phyloP scores from a whole-genome alignment of 2,113 vertebrate genomes.

The Cynopterus brachyotis region DNA sequence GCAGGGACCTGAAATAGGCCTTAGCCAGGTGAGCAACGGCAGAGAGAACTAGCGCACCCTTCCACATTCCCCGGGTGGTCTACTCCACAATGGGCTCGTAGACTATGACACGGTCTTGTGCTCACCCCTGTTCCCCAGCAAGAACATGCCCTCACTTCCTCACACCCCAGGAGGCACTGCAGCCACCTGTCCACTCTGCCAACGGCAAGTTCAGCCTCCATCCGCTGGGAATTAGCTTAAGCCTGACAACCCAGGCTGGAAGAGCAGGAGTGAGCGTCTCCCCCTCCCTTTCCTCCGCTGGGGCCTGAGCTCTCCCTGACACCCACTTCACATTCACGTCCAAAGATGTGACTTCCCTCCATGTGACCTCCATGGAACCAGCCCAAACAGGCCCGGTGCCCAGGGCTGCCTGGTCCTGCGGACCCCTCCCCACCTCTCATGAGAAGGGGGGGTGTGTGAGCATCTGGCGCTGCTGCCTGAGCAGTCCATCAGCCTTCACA shows the following conservation, averaged over 20 bases:
- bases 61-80: background rate
- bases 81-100: rapidly evolving
- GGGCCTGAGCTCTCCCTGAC: background rate
- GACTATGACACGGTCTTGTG: rapidly evolving
- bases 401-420: rapidly evolving
- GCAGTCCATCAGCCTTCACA: conserved; percentile 77
- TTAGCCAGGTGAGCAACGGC: background rate
- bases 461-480: conserved; percentile 80
- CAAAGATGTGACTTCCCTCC: background rate
- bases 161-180: background rate
- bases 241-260: background rate
- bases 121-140: background rate
- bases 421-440: background rate
- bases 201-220: background rate
- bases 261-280: rapidly evolving
- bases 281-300: rapidly evolving
- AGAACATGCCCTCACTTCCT: background rate
- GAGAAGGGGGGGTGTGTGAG: background rate
- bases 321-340: background rate
- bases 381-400: background rate
- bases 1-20: background rate
- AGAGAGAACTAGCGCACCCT: rapidly evolving
- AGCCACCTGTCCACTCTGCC: background rate
- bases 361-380: background rate
- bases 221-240: rapidly evolving